Conservation (phyloP, 2,888 invertebrate genomes). For the Drosophila maculinotata region DNA sequence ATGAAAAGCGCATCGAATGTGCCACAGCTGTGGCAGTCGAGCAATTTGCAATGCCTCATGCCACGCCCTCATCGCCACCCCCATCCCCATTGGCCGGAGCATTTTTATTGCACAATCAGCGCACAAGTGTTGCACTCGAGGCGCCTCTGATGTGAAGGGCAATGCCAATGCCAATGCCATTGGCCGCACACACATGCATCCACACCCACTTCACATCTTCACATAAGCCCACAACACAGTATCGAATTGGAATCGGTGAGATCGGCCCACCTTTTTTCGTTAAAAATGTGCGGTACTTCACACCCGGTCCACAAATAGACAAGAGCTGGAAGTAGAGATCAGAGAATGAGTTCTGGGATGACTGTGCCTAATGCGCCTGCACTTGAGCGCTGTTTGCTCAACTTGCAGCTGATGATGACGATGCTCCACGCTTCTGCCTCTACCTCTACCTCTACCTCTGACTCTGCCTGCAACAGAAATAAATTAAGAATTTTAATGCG, state of each 20-base stretch:
- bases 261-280: slow-evolving; percentile 77
- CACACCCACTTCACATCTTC: not conserved
- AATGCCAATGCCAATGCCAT: slow-evolving; percentile 39
- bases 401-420: slow-evolving; percentile 72
- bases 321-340: slow-evolving; percentile 31
- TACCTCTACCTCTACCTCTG: not conserved
- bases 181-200: slow-evolving; percentile 41
- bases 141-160: slow-evolving; percentile 52
- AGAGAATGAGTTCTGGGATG: slow-evolving; percentile 38
- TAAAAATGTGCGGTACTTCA: slow-evolving; percentile 73
- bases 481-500: slow-evolving; percentile 79
- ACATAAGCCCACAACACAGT: slow-evolving; percentile 25
- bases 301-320: slow-evolving; percentile 65
- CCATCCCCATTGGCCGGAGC: not conserved
- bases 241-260: slow-evolving; percentile 54
- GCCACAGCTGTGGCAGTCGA: slow-evolving; percentile 65
- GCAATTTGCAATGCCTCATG: slow-evolving; percentile 71
- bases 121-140: slow-evolving; percentile 69
- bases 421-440: slow-evolving; percentile 17
- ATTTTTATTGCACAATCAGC: slow-evolving; percentile 78
- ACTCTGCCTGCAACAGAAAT: slow-evolving; percentile 53
- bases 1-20: slow-evolving; percentile 77
- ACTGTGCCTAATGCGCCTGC: slow-evolving; percentile 75
- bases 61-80: slow-evolving; percentile 40
- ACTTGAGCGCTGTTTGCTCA: slow-evolving; percentile 69